phyloP scores from a whole-genome alignment of 2,888 invertebrate genomes.

The Germaria angustata region DNA sequence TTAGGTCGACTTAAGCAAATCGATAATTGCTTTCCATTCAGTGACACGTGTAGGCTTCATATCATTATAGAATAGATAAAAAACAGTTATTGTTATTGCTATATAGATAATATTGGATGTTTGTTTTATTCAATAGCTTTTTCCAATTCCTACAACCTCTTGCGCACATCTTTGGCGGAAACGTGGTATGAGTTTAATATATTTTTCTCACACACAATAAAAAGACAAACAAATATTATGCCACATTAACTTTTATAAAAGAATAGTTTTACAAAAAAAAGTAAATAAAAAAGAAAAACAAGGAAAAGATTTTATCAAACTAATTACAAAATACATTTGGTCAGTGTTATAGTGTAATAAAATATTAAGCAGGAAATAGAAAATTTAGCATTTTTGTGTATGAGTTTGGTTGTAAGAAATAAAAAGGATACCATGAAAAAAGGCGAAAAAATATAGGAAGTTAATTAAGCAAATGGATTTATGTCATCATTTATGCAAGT shows the following conservation, averaged over 20 bases:
- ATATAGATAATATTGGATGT: not conserved
- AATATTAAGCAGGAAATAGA: constrained; percentile 11
- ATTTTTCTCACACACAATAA: constrained; percentile 1
- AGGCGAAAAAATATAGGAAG: not conserved
- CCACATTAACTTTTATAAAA: not conserved
- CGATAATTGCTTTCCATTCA: not conserved
- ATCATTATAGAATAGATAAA: not conserved
- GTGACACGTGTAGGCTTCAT: not conserved
- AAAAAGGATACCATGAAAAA: not conserved
- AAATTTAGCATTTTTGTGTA: not conserved
- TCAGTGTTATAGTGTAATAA: not conserved
- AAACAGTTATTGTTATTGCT: not conserved
- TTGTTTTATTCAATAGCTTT: not conserved
- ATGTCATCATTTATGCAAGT: not conserved
- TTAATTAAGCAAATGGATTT: constrained; percentile 1
- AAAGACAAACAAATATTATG: not conserved
- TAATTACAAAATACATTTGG: not conserved
- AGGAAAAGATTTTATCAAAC: constrained; percentile 8
- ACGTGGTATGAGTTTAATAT: not conserved
- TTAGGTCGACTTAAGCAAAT: not conserved
- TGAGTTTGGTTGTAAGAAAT: not conserved
- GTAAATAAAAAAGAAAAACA: too few species aligned
- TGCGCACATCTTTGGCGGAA: not conserved
- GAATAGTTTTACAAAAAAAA: not conserved
- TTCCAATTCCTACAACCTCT: not conserved